Evolutionary conservation across 1,140 invertebrate species (phyloP).

Genomic region (Lordiphosa collinella): DNA sequence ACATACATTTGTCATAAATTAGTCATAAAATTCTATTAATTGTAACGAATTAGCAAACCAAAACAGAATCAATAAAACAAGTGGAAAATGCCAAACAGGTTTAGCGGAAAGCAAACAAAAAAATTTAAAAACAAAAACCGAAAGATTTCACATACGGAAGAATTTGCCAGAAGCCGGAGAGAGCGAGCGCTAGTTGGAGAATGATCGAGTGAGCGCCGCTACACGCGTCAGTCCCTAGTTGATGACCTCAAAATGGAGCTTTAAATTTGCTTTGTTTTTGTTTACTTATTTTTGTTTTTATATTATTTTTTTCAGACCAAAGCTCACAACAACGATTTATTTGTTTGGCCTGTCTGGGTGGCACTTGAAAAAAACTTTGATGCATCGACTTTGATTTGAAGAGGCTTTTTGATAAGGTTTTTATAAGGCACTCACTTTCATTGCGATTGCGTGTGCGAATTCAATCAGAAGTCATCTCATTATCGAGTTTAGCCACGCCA

Average conservation of each 20-base stretch:
- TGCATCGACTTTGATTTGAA: constrained; percentile 14
- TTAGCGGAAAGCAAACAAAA: constrained; percentile 2
- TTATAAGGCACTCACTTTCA: constrained; percentile 20
- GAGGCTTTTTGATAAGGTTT: background rate
- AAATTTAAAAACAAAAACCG: constrained; percentile 23
- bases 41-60: constrained; percentile 65
- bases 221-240: constrained; percentile 17
- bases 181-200: background rate
- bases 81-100: constrained; percentile 8
- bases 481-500: constrained; percentile 13
- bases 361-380: constrained; percentile 29
- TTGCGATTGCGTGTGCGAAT: constrained; percentile 8
- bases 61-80: constrained; percentile 66
- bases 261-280: constrained; percentile 37
- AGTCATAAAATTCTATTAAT: constrained; percentile 34
- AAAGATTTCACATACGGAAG: constrained; percentile 16
- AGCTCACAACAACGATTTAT: background rate
- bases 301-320: constrained; percentile 5
- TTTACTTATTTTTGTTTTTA: constrained; percentile 23
- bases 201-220: background rate
- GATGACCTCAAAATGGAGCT: constrained; percentile 44
- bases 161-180: constrained; percentile 31
- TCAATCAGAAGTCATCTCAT: constrained; percentile 15
- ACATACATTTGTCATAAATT: constrained; percentile 29
- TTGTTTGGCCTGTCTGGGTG: constrained; percentile 21